Evolutionary conservation across 2,113 vertebrate species (phyloP).

Genomic region (Todiramphus saurophagus): DNA sequence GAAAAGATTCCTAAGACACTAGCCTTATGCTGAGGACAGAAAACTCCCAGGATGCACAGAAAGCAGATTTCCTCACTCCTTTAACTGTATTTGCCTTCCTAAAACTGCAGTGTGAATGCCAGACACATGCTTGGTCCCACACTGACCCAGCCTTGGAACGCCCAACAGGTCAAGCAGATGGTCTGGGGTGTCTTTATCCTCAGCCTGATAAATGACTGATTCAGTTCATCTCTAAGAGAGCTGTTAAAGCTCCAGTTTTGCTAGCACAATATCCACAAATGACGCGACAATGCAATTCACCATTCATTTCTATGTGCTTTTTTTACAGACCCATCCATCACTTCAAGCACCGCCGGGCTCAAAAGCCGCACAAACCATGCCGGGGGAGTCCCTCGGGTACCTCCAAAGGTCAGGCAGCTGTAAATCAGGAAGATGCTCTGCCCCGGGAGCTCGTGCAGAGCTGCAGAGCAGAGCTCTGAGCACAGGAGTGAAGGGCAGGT

Average conservation of each 20-base stretch:
- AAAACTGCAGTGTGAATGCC: not conserved
- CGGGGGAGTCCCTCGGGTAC: not conserved
- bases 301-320: not conserved
- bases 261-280: not conserved
- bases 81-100: not conserved
- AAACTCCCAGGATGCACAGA: not conserved
- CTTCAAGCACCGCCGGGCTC: not conserved
- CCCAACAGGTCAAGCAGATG: not conserved
- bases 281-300: not conserved
- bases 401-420: not conserved
- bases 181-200: not conserved
- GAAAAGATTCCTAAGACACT: not conserved
- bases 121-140: not conserved
- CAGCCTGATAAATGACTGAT: not conserved
- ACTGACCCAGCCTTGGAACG: not conserved
- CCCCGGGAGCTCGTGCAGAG: not conserved
- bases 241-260: not conserved
- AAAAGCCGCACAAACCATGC: not conserved
- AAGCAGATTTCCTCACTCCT: not conserved
- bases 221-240: not conserved
- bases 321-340: not conserved
- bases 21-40: not conserved
- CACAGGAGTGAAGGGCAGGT: accelerated
- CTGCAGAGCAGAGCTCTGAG: not conserved
- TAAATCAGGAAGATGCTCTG: not conserved